These are phyloP conservation scores for Corvus moneduloides DNA, from an alignment of 2,113 vertebrate species.

Conservation along the genomic window DNA sequence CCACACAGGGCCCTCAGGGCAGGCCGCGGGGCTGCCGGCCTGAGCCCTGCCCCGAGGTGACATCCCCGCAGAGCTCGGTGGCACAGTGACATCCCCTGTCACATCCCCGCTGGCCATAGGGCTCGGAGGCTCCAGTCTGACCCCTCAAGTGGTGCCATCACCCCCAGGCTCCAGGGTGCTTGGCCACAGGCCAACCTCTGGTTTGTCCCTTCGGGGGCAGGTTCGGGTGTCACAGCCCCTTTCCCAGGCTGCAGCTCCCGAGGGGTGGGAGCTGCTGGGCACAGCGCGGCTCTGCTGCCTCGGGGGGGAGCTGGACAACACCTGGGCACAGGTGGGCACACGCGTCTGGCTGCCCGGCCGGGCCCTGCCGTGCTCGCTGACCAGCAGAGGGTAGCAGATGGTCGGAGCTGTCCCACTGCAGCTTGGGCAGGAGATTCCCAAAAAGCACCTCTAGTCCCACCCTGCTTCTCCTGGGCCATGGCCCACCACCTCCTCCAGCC, in stretches of 20 bases:
- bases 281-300: not conserved
- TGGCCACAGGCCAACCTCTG: fast-evolving
- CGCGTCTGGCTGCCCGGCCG: fast-evolving
- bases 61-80: not conserved
- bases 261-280: not conserved
- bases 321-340: not conserved
- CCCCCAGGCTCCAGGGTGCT: not conserved
- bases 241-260: not conserved
- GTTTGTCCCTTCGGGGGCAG: not conserved
- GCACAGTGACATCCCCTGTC: not conserved
- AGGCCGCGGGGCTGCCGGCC: fast-evolving
- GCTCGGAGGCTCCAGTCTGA: not conserved
- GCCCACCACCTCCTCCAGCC: not conserved
- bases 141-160: not conserved
- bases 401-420: not conserved
- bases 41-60: not conserved
- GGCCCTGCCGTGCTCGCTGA: not conserved
- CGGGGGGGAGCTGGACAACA: not conserved
- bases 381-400: slow-evolving; percentile 41
- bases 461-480: not conserved
- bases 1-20: not conserved
- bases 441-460: not conserved
- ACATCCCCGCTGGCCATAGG: fast-evolving
- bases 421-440: not conserved
- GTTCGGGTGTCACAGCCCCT: not conserved